Conservation (phyloP, 2,888 invertebrate species). For the Anorthoa munda region DNA sequence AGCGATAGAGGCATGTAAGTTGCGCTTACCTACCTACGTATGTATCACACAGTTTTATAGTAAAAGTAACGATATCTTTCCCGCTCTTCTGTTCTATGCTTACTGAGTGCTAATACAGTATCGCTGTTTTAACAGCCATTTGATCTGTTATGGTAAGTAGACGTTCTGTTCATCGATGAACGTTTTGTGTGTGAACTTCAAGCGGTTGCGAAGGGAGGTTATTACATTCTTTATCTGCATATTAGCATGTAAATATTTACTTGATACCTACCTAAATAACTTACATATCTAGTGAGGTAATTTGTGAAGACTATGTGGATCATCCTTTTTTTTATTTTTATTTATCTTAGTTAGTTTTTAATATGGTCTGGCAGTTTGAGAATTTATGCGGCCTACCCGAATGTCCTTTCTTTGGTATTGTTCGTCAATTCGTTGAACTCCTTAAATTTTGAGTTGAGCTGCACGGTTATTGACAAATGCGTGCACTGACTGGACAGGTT, state of each 20-base stretch:
- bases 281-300: too few relatives aligned
- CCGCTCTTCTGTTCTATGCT: constrained; percentile 61
- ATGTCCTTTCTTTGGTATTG: too few relatives aligned
- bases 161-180: background rate
- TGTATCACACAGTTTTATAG: constrained; percentile 48
- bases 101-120: constrained; percentile 68
- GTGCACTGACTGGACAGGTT: too few relatives aligned
- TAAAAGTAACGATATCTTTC: constrained; percentile 55
- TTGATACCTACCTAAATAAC: background rate
- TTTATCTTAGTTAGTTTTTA: too few relatives aligned
- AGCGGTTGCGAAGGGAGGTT: background rate
- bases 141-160: constrained; percentile 17
- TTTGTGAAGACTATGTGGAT: too few relatives aligned
- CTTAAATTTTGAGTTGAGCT: too few relatives aligned
- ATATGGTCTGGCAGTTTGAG: too few relatives aligned
- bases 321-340: too few relatives aligned
- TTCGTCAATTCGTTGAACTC: too few relatives aligned
- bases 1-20: constrained; percentile 25
- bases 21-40: background rate
- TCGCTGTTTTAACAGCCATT: constrained; percentile 4
- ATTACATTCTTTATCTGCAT: background rate
- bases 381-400: too few relatives aligned
- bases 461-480: too few relatives aligned
- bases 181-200: constrained; percentile 8
- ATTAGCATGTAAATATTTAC: background rate